Base-by-base conservation (phyloP, 2,113 vertebrate species). In the Bombycilla garrulus region DNA sequence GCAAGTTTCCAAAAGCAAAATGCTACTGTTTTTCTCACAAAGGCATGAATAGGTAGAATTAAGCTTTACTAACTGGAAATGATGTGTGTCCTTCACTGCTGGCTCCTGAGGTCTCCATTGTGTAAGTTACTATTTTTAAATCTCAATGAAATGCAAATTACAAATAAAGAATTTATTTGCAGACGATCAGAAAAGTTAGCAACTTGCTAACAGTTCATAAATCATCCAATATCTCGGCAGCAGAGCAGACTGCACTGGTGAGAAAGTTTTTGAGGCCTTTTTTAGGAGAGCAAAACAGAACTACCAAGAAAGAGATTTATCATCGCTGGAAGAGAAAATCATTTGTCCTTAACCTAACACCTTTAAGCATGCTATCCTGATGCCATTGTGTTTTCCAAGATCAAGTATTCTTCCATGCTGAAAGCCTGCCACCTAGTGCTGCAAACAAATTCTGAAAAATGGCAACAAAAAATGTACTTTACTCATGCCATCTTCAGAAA, bases 351-450 rank as follows among this genome's bases (percentile, higher is more conserved):
- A 90, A 76, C 25, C 40, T 84, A 66, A 51, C 69, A 73, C 38
- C 29, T 90, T 83, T 56, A 72, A 57, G 60, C 2, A 1, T 36
- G 29, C 8, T 81, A 44, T 61, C 48, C 60, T 71, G 56, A 71
- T n/a, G 65, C 16, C 15, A 77, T 5, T 70, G 44, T 62, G 50
- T 77, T 88, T 90, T 80, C 54, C 48, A 90, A 64, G 33, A 87
- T 40, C 6, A 71, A 50, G 12, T 23, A 44, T 35, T 72, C 86
- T 58, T 83, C 51, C 20, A n/a, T 26, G 90, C 58, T 89, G 76
- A 53, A 92, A 97, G 88, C 20, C 91, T 95, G 96, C 95, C 96
- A 97, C 76, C 97, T 97, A 96, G 92, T 47, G 95, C 66, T 93
- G 61, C 58, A 23, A 56, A 90, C 12, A 65, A 74, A 33, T 64